Percentiles rank a stretch among this genome's conserved stretches.
These are phyloP conservation scores for Hypomesus transpacificus DNA, from an alignment of 2,113 vertebrate genomes.

Conservation along the genomic window DNA sequence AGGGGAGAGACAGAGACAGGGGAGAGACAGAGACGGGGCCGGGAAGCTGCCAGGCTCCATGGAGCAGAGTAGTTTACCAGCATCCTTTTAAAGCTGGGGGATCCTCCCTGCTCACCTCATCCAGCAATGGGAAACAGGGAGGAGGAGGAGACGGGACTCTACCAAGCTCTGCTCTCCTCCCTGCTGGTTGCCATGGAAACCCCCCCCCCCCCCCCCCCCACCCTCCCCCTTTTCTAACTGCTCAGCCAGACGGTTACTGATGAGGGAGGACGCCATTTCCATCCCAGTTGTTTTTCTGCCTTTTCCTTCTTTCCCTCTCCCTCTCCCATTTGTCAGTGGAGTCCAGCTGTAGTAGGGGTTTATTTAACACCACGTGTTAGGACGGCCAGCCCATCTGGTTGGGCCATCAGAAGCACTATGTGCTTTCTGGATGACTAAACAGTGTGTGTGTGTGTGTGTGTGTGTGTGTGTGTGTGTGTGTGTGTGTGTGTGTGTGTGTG, in stretches of 20 bases:
- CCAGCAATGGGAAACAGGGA: not conserved
- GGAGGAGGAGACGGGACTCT: not conserved
- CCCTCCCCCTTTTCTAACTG: not conserved
- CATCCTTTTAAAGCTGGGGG: constrained; percentile 1
- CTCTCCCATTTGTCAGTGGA: constrained; percentile 14
- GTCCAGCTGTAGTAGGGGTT: not conserved
- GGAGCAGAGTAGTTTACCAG: not conserved
- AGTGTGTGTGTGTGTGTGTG: not conserved
- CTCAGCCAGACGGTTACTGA: constrained; percentile 30
- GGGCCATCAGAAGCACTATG: too few relatives aligned
- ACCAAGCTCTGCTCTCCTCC: constrained; percentile 47
- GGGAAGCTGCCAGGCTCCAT: not conserved
- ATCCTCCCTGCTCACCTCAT: constrained; percentile 53
- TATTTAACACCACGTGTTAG: not conserved
- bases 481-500: not conserved
- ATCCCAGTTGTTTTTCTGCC: constrained; percentile 43
- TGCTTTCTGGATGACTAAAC: not conserved
- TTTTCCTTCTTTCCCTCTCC: too few relatives aligned
- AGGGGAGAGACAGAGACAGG: too few relatives aligned
- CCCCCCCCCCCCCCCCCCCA: not conserved
- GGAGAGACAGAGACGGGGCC: too few relatives aligned
- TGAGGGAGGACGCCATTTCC: constrained; percentile 50
- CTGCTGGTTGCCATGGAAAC: constrained; percentile 63
- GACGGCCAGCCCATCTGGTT: too few relatives aligned
- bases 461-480: not conserved